phyloP scores from a whole-genome alignment of 1,140 invertebrate species.

The Diorhabda elongata region DNA sequence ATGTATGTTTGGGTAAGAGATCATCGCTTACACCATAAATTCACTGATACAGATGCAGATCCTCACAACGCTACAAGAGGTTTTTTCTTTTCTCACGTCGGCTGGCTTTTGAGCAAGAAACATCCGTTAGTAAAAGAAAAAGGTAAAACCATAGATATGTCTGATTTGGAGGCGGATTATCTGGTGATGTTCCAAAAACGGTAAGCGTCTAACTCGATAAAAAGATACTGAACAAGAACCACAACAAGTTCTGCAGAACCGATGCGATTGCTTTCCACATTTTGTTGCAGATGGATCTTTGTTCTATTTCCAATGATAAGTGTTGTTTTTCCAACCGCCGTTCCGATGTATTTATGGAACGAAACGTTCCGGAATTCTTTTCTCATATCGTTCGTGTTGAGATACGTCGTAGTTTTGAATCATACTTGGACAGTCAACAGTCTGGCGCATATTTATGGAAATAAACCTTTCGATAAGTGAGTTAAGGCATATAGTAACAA shows the following conservation, averaged over 20 bases:
- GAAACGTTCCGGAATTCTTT: constrained; percentile 56
- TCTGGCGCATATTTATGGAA: constrained; percentile 70
- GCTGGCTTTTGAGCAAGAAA: constrained; percentile 83
- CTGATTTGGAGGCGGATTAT: constrained; percentile 70
- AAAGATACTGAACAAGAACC: too few relatives aligned
- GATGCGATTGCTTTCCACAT: too few relatives aligned
- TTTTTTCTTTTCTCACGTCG: constrained; percentile 91
- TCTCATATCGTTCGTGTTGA: constrained; percentile 55
- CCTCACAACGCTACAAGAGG: constrained; percentile 82
- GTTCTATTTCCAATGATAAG: constrained; percentile 62
- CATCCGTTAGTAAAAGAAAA: constrained; percentile 80
- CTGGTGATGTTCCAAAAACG: constrained; percentile 63
- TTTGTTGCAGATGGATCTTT: background rate
- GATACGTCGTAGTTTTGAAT: constrained; percentile 64
- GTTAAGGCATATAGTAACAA: constrained; percentile 29
- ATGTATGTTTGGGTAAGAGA: constrained; percentile 69
- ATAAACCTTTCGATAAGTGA: constrained; percentile 70
- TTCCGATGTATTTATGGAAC: constrained; percentile 60
- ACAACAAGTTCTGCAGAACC: too few relatives aligned
- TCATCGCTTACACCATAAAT: constrained; percentile 89
- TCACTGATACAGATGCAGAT: constrained; percentile 86
- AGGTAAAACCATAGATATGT: constrained; percentile 76
- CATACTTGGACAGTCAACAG: constrained; percentile 77
- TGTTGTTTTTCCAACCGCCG: constrained; percentile 69
- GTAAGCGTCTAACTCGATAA: constrained; percentile 39